Percentiles rank a stretch among this genome's conserved stretches.
phyloP scores from a whole-genome alignment of 2,797 vertebrate genomes.

The Enteromius unitaeniatus region DNA sequence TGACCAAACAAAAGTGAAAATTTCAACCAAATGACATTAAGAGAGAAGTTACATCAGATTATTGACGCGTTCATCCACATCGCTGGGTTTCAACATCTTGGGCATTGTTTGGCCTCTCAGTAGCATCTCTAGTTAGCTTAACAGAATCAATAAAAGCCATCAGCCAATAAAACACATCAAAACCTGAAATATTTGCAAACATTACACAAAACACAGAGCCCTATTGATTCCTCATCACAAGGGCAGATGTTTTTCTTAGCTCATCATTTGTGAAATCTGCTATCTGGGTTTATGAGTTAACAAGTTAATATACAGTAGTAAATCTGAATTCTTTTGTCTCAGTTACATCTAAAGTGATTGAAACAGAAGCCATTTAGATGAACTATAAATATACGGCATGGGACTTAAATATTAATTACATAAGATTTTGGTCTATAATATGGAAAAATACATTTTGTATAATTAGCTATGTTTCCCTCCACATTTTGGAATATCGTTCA shows the following conservation, averaged over 20 bases:
- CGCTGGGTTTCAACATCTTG: constrained; percentile 23
- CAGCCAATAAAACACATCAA: constrained; percentile 53
- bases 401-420: not conserved
- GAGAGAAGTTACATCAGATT: constrained; percentile 1
- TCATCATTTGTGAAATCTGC: not conserved
- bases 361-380: not conserved
- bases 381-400: not conserved
- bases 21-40: not conserved
- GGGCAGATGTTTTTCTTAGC: constrained; percentile 32
- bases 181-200: constrained; percentile 53
- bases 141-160: constrained; percentile 51
- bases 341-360: not conserved
- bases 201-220: constrained; percentile 38
- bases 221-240: constrained; percentile 49
- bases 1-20: constrained; percentile 4
- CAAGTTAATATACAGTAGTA: not conserved
- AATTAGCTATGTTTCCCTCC: no score
- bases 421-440: not conserved
- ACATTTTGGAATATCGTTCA: no score
- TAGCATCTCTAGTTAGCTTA: constrained; percentile 28
- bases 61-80: constrained; percentile 14
- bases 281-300: not conserved
- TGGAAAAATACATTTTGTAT: no score
- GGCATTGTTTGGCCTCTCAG: constrained; percentile 20
- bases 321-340: not conserved